Base-by-base conservation (phyloP, 2,797 vertebrate species). In the Gallinago stenura region DNA sequence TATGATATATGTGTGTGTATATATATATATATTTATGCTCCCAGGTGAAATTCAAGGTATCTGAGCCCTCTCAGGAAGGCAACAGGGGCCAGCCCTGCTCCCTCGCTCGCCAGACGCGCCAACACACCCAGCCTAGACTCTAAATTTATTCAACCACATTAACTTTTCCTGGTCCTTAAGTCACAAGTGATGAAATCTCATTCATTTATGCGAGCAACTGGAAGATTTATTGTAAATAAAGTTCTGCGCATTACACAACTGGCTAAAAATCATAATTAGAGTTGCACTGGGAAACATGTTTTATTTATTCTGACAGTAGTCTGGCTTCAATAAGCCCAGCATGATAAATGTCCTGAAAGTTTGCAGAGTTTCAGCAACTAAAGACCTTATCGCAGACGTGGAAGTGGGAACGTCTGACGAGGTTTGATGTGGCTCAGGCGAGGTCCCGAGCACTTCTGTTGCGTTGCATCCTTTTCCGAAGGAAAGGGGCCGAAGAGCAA, bases 181-280 rank as follows among this genome's bases (percentile, higher is more conserved):
- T 10, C 94, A 35, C 83, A 16, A 80, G 91, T 43, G 93, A 88
- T 95, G 96, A 96, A 97, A 94, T 66, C 90, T 72, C 93, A 90
- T 93, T 96, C 93, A 92, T 53, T 94, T 73, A 33, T 28, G 86
- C 64, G 16, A 95, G 90, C 83, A 70, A 87, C 80, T 22, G 91
- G 78, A 95, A 95, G 96, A 95, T 93, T 95, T 91, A 97, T 96
- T 84, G 94, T 97, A 96, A 96, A 96, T 96, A 84, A 95, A 96
- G 94, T 93, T 94, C 90, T 66, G 88, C 96, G 80, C 86, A 84
- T 97, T 95, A 95, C 95, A 91, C 95, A 96, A 96, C 93, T 94
- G 96, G 90, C 96, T 96, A 92, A 96, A 96, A 95, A 93, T 94
- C 96, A 94, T 94, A 93, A 96, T 95, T 90, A 94, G 95, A 48